phyloP scores from a whole-genome alignment of 23 tunicate species.

The Pegea sp. region DNA sequence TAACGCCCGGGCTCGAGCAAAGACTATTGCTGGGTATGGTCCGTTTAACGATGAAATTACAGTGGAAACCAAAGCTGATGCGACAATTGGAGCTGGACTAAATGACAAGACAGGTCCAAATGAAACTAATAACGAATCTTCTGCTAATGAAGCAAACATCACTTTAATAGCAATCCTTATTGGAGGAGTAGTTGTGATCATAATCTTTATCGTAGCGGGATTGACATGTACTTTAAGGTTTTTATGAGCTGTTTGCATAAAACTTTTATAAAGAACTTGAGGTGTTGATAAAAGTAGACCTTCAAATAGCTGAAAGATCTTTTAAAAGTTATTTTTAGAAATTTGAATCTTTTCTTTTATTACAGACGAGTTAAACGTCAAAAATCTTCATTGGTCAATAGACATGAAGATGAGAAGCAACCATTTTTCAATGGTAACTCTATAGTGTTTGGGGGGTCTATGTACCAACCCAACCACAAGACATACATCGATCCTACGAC shows the following conservation, averaged over 20 bases:
- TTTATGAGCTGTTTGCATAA: too few relatives aligned
- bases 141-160: background rate
- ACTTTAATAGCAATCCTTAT: slow-evolving; percentile 19
- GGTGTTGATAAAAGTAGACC: background rate
- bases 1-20: slow-evolving; percentile 74
- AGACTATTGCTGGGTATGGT: slow-evolving; percentile 49
- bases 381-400: too few relatives aligned
- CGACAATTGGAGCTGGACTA: slow-evolving; percentile 1
- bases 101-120: background rate
- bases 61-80: slow-evolving; percentile 4
- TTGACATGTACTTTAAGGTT: slow-evolving; percentile 36
- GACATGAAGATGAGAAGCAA: too few relatives aligned
- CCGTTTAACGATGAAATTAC: slow-evolving; percentile 42
- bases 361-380: too few relatives aligned
- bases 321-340: background rate
- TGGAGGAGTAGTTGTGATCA: slow-evolving; percentile 17
- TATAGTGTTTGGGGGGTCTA: background rate
- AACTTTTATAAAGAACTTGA: background rate
- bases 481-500: slow-evolving; percentile 64
- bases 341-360: too few relatives aligned
- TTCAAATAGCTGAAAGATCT: background rate
- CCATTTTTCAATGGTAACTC: slow-evolving; percentile 17
- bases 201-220: slow-evolving; percentile 17
- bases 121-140: background rate
- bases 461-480: slow-evolving; percentile 1